These are phyloP conservation scores for Melanostoma scalare DNA, from an alignment of 2,888 invertebrate species.

Conservation along the genomic window DNA sequence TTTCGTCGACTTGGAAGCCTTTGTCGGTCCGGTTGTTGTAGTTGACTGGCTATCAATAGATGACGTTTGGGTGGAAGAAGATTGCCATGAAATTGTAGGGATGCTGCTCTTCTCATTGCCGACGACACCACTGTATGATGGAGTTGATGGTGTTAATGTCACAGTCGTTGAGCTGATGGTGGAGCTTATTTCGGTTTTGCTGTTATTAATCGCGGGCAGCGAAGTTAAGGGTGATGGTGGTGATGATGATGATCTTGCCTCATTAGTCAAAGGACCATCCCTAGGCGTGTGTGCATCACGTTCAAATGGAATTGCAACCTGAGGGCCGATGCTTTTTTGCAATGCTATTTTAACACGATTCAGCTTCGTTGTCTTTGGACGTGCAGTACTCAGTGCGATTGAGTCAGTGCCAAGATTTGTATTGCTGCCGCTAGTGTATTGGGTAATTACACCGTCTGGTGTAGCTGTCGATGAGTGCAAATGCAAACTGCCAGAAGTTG, in stretches of 20 bases:
- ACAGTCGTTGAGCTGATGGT: conserved; percentile 30
- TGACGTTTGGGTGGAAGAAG: conserved; percentile 45
- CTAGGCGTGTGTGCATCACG: conserved; percentile 32
- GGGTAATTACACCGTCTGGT: conserved; percentile 39
- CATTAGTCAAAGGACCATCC: conserved; percentile 51
- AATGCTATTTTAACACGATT: conserved; percentile 78
- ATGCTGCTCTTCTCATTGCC: conserved; percentile 10
- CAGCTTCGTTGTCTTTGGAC: conserved; percentile 75
- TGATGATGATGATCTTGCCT: conserved; percentile 45
- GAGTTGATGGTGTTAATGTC: conserved; percentile 34
- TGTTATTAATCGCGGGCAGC: conserved; percentile 16
- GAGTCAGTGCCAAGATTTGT: neutral
- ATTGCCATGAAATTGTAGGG: conserved; percentile 65
- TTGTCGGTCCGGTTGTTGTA: conserved; percentile 45
- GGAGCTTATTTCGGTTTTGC: conserved; percentile 22
- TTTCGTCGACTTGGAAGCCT: conserved; percentile 74
- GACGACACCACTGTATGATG: neutral
- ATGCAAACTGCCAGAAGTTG: conserved; percentile 65
- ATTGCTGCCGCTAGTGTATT: neutral
- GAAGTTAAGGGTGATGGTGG: neutral
- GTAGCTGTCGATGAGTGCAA: conserved; percentile 24
- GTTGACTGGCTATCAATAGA: conserved; percentile 53
- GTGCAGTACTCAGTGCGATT: conserved; percentile 74
- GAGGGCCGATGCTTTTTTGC: conserved; percentile 45
- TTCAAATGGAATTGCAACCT: conserved; percentile 73